These are phyloP conservation scores for Ryuthela nishihirai DNA, from an alignment of 2,888 invertebrate species.

Conservation along the genomic window DNA sequence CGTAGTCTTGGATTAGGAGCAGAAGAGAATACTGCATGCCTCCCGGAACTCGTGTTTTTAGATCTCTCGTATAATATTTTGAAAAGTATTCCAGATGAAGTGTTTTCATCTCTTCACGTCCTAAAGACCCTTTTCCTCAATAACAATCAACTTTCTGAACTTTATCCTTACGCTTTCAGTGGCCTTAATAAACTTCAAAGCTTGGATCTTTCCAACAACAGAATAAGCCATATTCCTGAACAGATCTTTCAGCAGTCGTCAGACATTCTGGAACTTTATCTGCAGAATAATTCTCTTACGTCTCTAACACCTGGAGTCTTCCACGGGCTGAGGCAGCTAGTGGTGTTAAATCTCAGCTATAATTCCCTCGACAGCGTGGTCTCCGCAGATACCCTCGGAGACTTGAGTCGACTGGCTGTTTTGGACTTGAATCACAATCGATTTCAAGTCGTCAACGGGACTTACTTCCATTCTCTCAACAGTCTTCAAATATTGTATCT, in stretches of 20 bases:
- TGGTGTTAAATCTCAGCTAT: slow-evolving; percentile 60
- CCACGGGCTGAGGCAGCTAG: slow-evolving; percentile 54
- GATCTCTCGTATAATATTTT: slow-evolving; percentile 72
- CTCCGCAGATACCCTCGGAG: slow-evolving; percentile 76
- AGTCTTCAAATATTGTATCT: slow-evolving; percentile 80
- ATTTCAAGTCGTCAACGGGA: slow-evolving; percentile 72
- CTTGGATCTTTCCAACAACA: slow-evolving; percentile 82
- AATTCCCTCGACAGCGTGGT: slow-evolving; percentile 76
- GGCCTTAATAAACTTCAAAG: slow-evolving; percentile 74
- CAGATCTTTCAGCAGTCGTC: slow-evolving; percentile 71
- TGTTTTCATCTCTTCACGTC: slow-evolving; percentile 66
- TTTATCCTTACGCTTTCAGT: slow-evolving; percentile 66
- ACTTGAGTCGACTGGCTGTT: slow-evolving; percentile 79
- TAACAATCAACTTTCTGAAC: slow-evolving; percentile 63
- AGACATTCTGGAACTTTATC: slow-evolving; percentile 77
- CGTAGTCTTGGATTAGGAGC: slow-evolving; percentile 60
- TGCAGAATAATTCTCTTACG: slow-evolving; percentile 87
- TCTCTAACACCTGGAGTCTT: slow-evolving; percentile 80
- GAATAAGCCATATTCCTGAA: slow-evolving; percentile 73
- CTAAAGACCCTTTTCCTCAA: slow-evolving; percentile 63
- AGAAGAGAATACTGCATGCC: slow-evolving; percentile 39
- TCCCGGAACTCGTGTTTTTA: slow-evolving; percentile 52
- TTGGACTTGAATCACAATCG: slow-evolving; percentile 80
- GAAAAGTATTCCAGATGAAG: slow-evolving; percentile 67
- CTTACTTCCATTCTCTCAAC: slow-evolving; percentile 79